These are phyloP conservation scores for Drosophila teissieri DNA, from an alignment of 1,140 invertebrate species.

Conservation along the genomic window DNA sequence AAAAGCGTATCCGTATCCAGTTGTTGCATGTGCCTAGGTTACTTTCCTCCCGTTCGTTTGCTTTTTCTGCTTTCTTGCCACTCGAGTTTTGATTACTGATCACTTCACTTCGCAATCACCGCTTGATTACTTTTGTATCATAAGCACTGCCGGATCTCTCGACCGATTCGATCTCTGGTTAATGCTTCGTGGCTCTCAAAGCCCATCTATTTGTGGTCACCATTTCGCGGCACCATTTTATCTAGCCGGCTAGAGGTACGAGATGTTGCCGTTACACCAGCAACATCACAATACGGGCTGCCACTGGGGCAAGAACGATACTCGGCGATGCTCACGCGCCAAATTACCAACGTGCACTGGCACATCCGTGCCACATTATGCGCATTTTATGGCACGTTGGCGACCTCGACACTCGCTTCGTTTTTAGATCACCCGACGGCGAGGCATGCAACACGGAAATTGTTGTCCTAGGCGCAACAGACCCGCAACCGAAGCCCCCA, in stretches of 20 bases:
- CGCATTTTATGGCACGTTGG: constrained; percentile 78
- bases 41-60: not conserved
- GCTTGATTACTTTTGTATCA: constrained; percentile 10
- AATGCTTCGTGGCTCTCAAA: not conserved
- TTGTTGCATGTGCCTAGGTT: constrained; percentile 63
- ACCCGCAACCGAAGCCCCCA: constrained; percentile 17
- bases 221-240: constrained; percentile 12
- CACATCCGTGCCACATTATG: constrained; percentile 80
- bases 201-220: constrained; percentile 21
- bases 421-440: constrained; percentile 68
- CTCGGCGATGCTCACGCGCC: constrained; percentile 58
- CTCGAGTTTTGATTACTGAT: constrained; percentile 66
- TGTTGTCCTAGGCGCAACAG: constrained; percentile 82
- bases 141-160: constrained; percentile 10
- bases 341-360: constrained; percentile 83
- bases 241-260: constrained; percentile 29
- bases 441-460: constrained; percentile 61
- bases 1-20: constrained; percentile 70
- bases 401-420: constrained; percentile 66
- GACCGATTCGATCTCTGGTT: not conserved
- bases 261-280: constrained; percentile 25
- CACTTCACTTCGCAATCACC: constrained; percentile 59
- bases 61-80: constrained; percentile 16
- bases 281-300: constrained; percentile 15
- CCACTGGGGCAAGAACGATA: not conserved